Evolutionary conservation across 2,113 vertebrate species (phyloP).

Genomic region (Pygoscelis antarcticus): DNA sequence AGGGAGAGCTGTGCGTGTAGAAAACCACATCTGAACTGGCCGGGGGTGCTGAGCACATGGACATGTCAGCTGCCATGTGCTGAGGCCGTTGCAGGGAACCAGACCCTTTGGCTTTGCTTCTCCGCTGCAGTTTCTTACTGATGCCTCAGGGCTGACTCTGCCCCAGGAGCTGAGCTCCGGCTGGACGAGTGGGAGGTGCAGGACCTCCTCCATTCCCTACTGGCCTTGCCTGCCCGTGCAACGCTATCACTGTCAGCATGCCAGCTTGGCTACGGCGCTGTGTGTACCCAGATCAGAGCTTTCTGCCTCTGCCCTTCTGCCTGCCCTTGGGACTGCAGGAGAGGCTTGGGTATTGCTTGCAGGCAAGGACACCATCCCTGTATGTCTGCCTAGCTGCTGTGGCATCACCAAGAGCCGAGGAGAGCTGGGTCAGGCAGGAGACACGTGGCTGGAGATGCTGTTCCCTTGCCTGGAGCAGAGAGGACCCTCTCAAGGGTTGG

Average conservation of each 20-base stretch:
- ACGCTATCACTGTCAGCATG: rapidly evolving
- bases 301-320: neutral
- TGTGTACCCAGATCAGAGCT: neutral
- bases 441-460: neutral
- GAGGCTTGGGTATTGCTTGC: neutral
- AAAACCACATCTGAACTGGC: neutral
- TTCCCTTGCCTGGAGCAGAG: neutral
- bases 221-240: neutral
- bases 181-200: rapidly evolving
- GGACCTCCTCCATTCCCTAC: neutral
- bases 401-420: neutral
- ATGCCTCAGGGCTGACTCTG: neutral
- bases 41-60: neutral
- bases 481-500: neutral
- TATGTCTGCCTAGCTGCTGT: neutral
- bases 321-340: neutral
- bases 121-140: neutral
- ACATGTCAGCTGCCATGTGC: neutral
- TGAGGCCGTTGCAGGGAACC: neutral
- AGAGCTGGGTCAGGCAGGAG: neutral
- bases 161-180: neutral
- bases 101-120: neutral
- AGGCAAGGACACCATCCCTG: neutral
- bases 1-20: neutral
- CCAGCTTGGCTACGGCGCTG: neutral